Conservation (phyloP, 2,888 invertebrate species). For the Stramonita haemastoma region DNA sequence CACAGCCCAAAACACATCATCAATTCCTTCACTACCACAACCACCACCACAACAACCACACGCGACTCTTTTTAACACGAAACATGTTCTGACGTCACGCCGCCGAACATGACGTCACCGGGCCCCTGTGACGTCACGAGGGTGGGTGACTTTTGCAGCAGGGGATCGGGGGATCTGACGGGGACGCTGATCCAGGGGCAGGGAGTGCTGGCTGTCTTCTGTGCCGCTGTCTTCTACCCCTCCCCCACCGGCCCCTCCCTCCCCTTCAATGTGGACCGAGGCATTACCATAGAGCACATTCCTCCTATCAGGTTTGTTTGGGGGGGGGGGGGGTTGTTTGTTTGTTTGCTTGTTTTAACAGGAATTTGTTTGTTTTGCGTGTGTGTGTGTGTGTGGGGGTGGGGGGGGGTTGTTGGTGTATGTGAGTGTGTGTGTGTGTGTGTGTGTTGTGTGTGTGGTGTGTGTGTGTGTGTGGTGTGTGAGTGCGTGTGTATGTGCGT, state of each 20-base stretch:
- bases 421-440: neutral
- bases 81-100: neutral
- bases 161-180: conserved; percentile 29
- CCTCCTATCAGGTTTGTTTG: conserved; percentile 28
- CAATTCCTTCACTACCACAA: neutral
- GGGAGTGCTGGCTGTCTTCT: conserved; percentile 25
- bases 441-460: neutral
- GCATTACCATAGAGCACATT: conserved; percentile 38
- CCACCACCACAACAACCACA: neutral
- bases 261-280: neutral
- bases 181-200: conserved; percentile 28
- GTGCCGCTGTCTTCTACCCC: conserved; percentile 35
- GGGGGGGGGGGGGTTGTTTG: too few relatives aligned
- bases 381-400: neutral
- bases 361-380: too few relatives aligned
- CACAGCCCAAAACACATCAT: neutral
- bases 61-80: too few relatives aligned
- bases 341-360: too few relatives aligned
- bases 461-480: too few relatives aligned
- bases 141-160: neutral
- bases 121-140: neutral
- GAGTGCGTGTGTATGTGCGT: too few relatives aligned
- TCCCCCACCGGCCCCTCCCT: neutral
- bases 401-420: too few relatives aligned
- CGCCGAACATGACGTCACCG: neutral